Evolutionary conservation across 2,113 vertebrate species (phyloP), one percentile per base, ranked within the genome.

Genomic region (Cephalopterus ornatus): DNA sequence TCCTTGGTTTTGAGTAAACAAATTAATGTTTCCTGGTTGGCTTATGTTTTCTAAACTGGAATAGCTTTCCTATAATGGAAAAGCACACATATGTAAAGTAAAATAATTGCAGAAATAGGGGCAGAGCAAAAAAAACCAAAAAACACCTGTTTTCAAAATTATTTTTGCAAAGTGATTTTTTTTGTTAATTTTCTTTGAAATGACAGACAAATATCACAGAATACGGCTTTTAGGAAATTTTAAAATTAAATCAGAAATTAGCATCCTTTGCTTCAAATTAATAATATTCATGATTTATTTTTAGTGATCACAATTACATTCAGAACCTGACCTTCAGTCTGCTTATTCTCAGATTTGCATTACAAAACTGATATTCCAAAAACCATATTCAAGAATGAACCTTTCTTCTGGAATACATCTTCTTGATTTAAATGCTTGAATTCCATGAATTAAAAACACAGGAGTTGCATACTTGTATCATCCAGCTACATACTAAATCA

Each of bases 241-340:
- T 32, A 71, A 95, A 92, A 80, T 63, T 74, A 79, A 88, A 83
- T 66, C 16, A 66, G 71, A 97, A 91, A 88, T 33, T 3, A 78
- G 2, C 33, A 83, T 76, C 3, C 3, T 85, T 93, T 72, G 3
- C 37, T 89, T 90, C 58, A 77, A 79, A 77, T 92, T 83, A 78
- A 41, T 77, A 42, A 67, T 82, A 30, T 44, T 94, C 26, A 61
- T 78, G 12, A 39, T 73, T 93, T 85, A 90, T 91, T 96, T 92
- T 84, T 52, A 49, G 20, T 74, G 49, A 61, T 42, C 19, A 26
- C n/a, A 77, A 84, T 84, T 63, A 58, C 49, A 87, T 77, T 95
- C 68, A 91, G 21, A 94, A 84, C 5, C 15, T 95, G 74, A 85
- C 94, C 78, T 93, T 94, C 44, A 92, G 49, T 92, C 17, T 95